These are phyloP conservation scores for Parelbella ahira DNA, from an alignment of 2,888 invertebrate species.

Conservation along the genomic window DNA sequence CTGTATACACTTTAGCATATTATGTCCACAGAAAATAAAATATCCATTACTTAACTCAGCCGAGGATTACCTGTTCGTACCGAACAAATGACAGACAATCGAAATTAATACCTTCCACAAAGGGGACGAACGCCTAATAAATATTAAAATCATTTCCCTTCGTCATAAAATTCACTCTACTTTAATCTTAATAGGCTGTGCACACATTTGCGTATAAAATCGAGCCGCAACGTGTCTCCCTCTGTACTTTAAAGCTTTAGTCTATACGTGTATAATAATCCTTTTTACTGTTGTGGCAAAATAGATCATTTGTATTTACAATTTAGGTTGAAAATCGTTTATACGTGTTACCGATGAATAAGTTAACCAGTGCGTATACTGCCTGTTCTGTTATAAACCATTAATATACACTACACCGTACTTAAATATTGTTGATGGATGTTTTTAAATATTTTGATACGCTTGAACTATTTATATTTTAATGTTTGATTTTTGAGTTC, in stretches of 20 bases:
- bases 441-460: neutral
- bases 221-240: constrained; percentile 38
- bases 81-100: constrained; percentile 26
- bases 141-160: constrained; percentile 29
- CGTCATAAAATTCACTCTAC: constrained; percentile 40
- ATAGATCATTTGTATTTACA: neutral
- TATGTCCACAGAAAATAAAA: too few species aligned
- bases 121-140: constrained; percentile 27
- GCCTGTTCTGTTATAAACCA: neutral
- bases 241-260: constrained; percentile 36
- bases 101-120: constrained; percentile 27
- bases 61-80: constrained; percentile 15
- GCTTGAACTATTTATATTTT: too few species aligned
- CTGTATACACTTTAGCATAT: too few species aligned
- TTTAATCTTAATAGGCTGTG: constrained; percentile 45
- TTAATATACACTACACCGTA: constrained; percentile 2
- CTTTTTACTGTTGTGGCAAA: constrained; percentile 3
- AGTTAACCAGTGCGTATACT: constrained; percentile 1
- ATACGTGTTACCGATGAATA: neutral
- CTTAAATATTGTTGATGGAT: constrained; percentile 6
- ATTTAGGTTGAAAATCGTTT: neutral
- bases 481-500: too few species aligned
- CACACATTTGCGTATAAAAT: constrained; percentile 41
- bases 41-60: constrained; percentile 1
- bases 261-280: constrained; percentile 1